Evolutionary conservation across 2,797 vertebrate genomes (phyloP).

Genomic region (Pseudochromis fuscus): DNA sequence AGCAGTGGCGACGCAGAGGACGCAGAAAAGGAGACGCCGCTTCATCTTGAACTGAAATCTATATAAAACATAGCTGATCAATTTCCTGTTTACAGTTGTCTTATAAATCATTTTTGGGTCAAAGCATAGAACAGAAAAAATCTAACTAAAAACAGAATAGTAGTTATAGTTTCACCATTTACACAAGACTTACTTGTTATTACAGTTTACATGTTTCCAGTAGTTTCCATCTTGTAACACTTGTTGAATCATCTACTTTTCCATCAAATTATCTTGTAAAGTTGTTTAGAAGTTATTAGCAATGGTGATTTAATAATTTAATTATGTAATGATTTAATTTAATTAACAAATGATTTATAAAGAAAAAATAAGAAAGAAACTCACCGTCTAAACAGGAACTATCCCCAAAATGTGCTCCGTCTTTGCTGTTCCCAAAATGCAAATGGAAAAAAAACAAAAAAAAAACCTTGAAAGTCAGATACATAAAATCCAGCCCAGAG

Average conservation of each 20-base stretch:
- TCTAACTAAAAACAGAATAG: too few species aligned
- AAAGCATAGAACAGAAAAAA: neutral
- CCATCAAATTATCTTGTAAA: too few species aligned
- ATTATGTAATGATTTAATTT: too few species aligned
- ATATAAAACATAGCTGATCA: neutral
- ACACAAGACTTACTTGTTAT: too few species aligned
- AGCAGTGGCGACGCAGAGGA: constrained; percentile 17
- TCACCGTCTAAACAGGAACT: neutral
- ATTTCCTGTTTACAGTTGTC: neutral
- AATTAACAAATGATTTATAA: too few species aligned
- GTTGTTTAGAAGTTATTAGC: neutral
- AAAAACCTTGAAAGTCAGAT: neutral
- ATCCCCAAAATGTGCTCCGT: neutral
- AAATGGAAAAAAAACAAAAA: neutral
- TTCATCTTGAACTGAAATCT: constrained; percentile 8
- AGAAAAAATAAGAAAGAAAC: constrained; percentile 2
- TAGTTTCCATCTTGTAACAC: too few species aligned
- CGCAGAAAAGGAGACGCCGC: neutral
- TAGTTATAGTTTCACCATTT: too few species aligned
- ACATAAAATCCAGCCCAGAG: neutral
- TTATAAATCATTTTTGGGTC: neutral
- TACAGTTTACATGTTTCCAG: too few species aligned
- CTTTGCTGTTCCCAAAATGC: neutral
- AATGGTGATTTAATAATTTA: neutral
- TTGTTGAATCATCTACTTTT: too few species aligned